Conservation (phyloP, 2,113 vertebrate genomes). For the human region GRCh38 chr4:8578001-8578500, state of each 20-base stretch:
- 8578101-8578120: not conserved
- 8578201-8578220: not conserved
- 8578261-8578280: not conserved
- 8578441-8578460: not conserved
- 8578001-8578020: not conserved
- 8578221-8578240: not conserved
- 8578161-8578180: accelerated
- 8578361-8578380: not conserved
- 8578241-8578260: not conserved
- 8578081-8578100: not conserved
- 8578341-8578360: accelerated
- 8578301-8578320: not conserved
- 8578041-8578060: not conserved
- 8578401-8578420: not conserved
- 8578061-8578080: accelerated
- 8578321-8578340: accelerated
- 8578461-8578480: not conserved
- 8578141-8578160: no score
- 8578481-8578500: not conserved
- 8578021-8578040: accelerated
- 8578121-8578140: no score
- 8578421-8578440: not conserved
- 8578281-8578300: not conserved
- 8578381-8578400: no score
- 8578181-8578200: not conserved